phyloP scores from a whole-genome alignment of 2,797 vertebrate genomes.

The Cossypha heuglini region DNA sequence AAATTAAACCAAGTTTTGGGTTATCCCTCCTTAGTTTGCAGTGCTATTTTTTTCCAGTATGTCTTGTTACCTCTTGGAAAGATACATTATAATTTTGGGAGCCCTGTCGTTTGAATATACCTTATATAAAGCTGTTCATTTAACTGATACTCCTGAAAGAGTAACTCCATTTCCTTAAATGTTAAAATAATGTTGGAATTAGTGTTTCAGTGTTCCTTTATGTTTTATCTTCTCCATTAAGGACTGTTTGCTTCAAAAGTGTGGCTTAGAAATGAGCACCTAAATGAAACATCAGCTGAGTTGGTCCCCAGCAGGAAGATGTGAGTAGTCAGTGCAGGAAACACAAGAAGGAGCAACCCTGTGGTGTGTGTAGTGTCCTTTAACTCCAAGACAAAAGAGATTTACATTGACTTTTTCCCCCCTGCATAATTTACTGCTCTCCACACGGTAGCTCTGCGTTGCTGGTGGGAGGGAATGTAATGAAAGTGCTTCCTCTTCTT shows the following conservation, averaged over 20 bases:
- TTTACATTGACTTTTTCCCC: background rate
- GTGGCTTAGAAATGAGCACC: background rate
- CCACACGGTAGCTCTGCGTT: background rate
- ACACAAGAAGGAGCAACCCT: background rate
- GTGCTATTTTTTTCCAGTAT: background rate
- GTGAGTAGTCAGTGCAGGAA: background rate
- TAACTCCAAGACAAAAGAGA: background rate
- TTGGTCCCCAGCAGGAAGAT: background rate
- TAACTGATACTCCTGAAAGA: background rate
- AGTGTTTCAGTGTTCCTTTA: background rate
- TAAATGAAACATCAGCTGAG: background rate
- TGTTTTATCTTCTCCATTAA: background rate
- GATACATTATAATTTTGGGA: background rate
- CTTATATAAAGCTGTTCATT: background rate
- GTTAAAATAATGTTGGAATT: background rate
- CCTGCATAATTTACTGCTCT: background rate
- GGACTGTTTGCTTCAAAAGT: background rate
- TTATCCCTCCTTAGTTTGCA: background rate
- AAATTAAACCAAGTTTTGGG: background rate
- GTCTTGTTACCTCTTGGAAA: background rate
- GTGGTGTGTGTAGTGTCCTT: background rate
- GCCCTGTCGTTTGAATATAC: background rate
- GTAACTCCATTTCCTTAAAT: background rate
- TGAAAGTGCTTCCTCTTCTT: background rate
- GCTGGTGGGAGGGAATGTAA: background rate